These are phyloP conservation scores for Tachyglossus aculeatus DNA, from an alignment of 2,797 vertebrate genomes.

Conservation along the genomic window DNA sequence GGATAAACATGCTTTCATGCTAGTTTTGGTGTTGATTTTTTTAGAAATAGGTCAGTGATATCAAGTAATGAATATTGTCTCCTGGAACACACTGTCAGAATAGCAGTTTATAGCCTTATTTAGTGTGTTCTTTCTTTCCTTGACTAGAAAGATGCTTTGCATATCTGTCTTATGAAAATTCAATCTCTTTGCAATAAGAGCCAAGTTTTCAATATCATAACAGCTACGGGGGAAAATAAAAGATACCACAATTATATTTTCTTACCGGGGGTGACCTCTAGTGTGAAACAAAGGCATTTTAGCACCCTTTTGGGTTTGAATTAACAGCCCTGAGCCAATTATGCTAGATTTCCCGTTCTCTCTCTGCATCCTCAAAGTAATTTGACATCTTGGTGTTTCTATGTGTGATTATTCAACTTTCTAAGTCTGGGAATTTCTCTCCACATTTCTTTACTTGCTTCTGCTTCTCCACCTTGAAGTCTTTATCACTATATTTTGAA, in stretches of 20 bases:
- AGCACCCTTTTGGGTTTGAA: slow-evolving; percentile 66
- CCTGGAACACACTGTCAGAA: slow-evolving; percentile 18
- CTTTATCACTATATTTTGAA: slow-evolving; percentile 16
- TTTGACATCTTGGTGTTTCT: slow-evolving; percentile 24
- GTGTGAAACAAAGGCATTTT: slow-evolving; percentile 77
- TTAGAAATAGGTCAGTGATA: slow-evolving; percentile 44
- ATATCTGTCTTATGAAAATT: slow-evolving; percentile 48
- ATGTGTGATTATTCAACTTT: slow-evolving; percentile 23
- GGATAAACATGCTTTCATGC: neutral
- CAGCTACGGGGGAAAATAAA: slow-evolving; percentile 60
- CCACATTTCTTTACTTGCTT: neutral
- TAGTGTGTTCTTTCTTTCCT: slow-evolving; percentile 50
- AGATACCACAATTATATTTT: slow-evolving; percentile 69
- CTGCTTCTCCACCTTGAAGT: neutral
- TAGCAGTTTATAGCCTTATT: slow-evolving; percentile 43
- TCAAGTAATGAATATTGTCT: slow-evolving; percentile 35
- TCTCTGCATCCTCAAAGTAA: neutral
- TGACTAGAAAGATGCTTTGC: slow-evolving; percentile 46
- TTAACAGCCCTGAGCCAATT: slow-evolving; percentile 64
- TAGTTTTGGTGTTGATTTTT: slow-evolving; percentile 23
- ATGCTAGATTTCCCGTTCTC: slow-evolving; percentile 28
- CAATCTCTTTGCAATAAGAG: slow-evolving; percentile 48
- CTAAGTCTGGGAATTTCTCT: slow-evolving; percentile 5
- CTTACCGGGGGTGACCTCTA: slow-evolving; percentile 78
- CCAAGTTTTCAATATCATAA: slow-evolving; percentile 39